Evolutionary conservation across 92 coral and sea anemone species (phyloP).

Genomic region (Metridium senile): DNA sequence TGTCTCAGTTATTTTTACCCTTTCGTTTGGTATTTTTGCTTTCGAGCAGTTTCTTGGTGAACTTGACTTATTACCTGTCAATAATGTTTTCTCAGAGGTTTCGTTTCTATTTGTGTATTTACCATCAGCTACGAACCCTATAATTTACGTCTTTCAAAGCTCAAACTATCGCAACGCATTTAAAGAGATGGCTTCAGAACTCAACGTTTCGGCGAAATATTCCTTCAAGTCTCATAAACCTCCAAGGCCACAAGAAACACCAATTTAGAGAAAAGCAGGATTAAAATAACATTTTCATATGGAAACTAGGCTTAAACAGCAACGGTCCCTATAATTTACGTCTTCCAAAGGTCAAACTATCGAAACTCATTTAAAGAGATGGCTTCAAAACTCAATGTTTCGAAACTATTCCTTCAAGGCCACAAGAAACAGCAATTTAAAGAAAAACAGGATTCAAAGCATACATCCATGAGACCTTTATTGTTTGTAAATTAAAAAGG

Average conservation of each 20-base stretch:
- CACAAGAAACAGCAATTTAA: constrained; percentile 12
- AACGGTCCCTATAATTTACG: constrained; percentile 45
- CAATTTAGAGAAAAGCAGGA: background rate
- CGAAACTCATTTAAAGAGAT: constrained; percentile 42
- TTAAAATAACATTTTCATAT: constrained; percentile 10
- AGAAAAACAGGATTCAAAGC: background rate
- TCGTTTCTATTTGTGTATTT: constrained; percentile 41
- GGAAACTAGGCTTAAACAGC: no score
- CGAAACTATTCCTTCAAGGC: constrained; percentile 17
- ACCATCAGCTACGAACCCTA: constrained; percentile 47
- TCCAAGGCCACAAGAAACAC: constrained; percentile 12
- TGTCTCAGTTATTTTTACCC: constrained; percentile 28
- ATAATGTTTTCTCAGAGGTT: constrained; percentile 13
- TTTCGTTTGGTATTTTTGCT: constrained; percentile 51
- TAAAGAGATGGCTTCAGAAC: constrained; percentile 32
- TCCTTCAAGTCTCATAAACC: constrained; percentile 9
- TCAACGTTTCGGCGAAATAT: constrained; percentile 15
- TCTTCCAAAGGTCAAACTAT: constrained; percentile 56
- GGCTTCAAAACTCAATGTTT: constrained; percentile 26
- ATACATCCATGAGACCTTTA: no score
- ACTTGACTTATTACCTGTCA: constrained; percentile 3
- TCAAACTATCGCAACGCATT: constrained; percentile 54
- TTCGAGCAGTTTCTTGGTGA: constrained; percentile 27
- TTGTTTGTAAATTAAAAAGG: no score
- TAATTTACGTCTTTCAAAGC: constrained; percentile 57